Evolutionary conservation across 2,113 vertebrate species (phyloP), one percentile per base, ranked within the genome.

Genomic region (Poeciliopsis retropinna): DNA sequence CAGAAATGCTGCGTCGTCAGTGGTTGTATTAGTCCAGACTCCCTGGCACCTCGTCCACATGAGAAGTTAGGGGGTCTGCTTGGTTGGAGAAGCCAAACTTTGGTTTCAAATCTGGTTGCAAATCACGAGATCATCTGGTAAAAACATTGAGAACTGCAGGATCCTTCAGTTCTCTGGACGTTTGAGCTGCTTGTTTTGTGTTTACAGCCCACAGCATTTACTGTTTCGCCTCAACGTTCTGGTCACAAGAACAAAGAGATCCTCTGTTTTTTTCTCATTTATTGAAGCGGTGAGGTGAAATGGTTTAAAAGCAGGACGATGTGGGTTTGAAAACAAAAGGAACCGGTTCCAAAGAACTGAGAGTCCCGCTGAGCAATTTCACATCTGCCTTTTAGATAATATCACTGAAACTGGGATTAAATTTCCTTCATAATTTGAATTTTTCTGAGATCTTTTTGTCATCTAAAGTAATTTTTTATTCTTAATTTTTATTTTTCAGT

Each of bases 1-100:
- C 32, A 68, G 64, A 81, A 64, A 64, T 34, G 64, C 34, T 62
- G 77, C 51, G 0, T 73, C 15, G 47, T 77, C 73, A 64, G 28
- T 44, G 41, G 31, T 57, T 27, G 15, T 41, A 17, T 28, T 66
- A n/a, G n/a, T 44, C 37, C 11, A 60, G 30, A 32, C 22, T 34
- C 29, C 8, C 9, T n/a, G 22, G 30, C 51, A 34, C 15, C 51
- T 76, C 0, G 39, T 57, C 14, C 72, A 13, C 28, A 12, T 39
- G 6, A 51, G 15, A 47, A 19, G 44, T 47, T 47, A 17, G 17
- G 5, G 44, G 17, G 51, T 57, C 51, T 57, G 51, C 5, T 57
- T n/a, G 9, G 19, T n/a, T 57, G 51, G 25, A 57, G 25, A n/a
- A 57, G 22, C 25, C 17, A 25, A 57, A 57, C 51, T 57, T 57